These are phyloP conservation scores for Ophiodon elongatus DNA, from an alignment of 2,113 vertebrate species.

Conservation along the genomic window DNA sequence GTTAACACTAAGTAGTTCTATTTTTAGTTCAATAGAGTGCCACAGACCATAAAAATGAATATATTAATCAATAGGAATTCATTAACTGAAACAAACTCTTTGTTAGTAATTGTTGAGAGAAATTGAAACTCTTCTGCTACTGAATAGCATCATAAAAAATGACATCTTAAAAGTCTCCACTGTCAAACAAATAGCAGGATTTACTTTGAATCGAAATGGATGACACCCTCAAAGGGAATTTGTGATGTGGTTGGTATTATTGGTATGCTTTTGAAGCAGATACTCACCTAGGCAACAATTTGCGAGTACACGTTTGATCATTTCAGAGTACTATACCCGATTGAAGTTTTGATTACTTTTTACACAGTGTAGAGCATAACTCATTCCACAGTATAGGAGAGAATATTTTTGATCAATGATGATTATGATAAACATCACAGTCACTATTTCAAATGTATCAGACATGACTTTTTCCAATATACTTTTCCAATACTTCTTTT, in stretches of 20 bases:
- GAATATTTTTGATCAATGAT: constrained; percentile 17
- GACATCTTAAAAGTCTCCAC: neutral
- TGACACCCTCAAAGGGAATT: constrained; percentile 52
- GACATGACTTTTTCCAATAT: neutral
- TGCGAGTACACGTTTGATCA: constrained; percentile 46
- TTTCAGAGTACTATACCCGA: constrained; percentile 6
- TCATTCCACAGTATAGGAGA: constrained; percentile 6
- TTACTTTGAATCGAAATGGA: constrained; percentile 39
- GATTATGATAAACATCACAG: neutral
- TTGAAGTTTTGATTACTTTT: constrained; percentile 15
- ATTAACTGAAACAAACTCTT: neutral
- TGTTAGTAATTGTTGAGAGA: neutral
- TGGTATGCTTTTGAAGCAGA: constrained; percentile 25
- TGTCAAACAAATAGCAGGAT: constrained; percentile 11
- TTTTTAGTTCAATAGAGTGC: neutral
- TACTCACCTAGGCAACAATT: constrained; percentile 19
- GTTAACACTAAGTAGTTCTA: neutral
- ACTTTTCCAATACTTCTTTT: neutral
- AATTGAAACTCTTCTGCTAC: neutral
- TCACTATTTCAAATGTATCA: neutral
- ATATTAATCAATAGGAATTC: neutral
- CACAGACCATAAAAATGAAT: neutral
- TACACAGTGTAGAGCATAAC: neutral
- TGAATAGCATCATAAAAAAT: neutral
- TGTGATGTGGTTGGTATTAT: constrained; percentile 34